These are phyloP conservation scores for Colletes latitarsis DNA, from an alignment of 1,140 invertebrate species.

Conservation along the genomic window DNA sequence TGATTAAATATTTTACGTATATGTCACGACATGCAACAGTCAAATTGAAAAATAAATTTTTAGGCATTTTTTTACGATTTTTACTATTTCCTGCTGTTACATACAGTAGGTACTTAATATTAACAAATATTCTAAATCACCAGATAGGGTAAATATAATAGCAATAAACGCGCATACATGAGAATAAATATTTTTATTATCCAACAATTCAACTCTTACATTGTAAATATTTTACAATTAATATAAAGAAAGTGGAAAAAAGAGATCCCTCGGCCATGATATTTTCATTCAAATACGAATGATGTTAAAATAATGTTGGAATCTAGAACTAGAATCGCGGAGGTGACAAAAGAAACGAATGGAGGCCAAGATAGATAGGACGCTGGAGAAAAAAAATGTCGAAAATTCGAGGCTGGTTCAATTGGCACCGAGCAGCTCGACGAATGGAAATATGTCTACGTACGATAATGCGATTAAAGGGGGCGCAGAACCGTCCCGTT, in stretches of 20 bases:
- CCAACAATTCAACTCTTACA: no score
- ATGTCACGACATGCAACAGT: no score
- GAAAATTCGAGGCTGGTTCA: constrained; percentile 22
- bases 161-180: no score
- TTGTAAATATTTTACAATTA: not conserved
- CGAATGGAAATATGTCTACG: constrained; percentile 60
- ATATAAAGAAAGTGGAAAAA: not conserved
- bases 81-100: no score
- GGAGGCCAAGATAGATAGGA: not conserved
- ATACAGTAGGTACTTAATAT: no score
- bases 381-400: not conserved
- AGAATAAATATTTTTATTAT: no score
- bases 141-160: no score
- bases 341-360: constrained; percentile 2
- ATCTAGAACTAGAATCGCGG: no score
- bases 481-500: constrained; percentile 24
- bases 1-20: no score
- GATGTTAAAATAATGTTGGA: not conserved
- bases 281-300: not conserved
- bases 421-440: constrained; percentile 52
- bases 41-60: no score
- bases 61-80: no score
- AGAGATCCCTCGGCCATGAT: not conserved
- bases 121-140: no score
- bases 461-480: constrained; percentile 64